These are phyloP conservation scores for Agrilus cyanescens DNA, from an alignment of 2,888 invertebrate genomes.

Conservation along the genomic window DNA sequence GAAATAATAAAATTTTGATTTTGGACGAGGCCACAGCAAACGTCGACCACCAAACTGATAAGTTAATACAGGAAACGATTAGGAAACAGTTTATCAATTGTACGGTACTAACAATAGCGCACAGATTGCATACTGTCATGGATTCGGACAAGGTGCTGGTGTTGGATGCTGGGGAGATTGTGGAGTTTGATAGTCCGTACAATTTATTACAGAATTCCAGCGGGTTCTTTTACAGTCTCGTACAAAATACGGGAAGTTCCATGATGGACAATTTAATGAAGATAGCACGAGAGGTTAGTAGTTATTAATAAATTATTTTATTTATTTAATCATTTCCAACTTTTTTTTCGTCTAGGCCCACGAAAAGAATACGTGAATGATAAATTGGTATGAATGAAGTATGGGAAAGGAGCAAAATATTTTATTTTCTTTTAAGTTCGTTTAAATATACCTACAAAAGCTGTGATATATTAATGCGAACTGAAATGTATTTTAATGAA, in stretches of 20 bases:
- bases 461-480: too few relatives aligned
- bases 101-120: conserved; percentile 77
- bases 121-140: conserved; percentile 77
- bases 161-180: conserved; percentile 66
- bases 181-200: conserved; percentile 69
- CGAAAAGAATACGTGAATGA: too few relatives aligned
- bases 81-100: conserved; percentile 62
- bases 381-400: too few relatives aligned
- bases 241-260: conserved; percentile 52
- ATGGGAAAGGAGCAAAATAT: too few relatives aligned
- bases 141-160: conserved; percentile 76
- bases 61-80: conserved; percentile 66
- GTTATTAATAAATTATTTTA: not conserved
- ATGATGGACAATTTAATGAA: conserved; percentile 24
- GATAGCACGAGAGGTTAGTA: conserved; percentile 20
- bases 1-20: conserved; percentile 35
- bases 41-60: conserved; percentile 70
- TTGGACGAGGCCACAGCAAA: conserved; percentile 72
- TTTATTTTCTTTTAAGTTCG: too few relatives aligned
- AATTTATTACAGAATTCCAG: conserved; percentile 46
- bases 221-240: conserved; percentile 52
- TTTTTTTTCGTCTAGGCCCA: too few relatives aligned
- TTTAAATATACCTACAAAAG: too few relatives aligned
- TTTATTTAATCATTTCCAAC: too few relatives aligned
- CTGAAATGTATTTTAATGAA: too few relatives aligned